A percentile compares a stretch with the other conserved stretches of the same genome.
Evolutionary conservation across 2,113 vertebrate genomes (phyloP).

Genomic region (Melierax canorus): DNA sequence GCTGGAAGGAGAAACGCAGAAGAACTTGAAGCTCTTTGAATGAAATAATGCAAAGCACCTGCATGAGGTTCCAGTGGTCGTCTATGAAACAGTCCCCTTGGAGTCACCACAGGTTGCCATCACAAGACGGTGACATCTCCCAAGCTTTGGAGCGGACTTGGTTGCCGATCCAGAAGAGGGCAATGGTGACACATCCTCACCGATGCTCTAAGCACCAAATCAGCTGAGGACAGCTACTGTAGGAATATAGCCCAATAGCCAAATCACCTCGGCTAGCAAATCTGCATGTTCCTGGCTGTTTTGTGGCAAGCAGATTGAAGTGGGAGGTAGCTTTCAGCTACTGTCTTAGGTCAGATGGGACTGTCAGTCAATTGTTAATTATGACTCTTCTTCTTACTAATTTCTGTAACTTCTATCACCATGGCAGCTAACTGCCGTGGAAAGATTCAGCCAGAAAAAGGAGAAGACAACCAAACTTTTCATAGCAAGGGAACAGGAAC

Average conservation of each 20-base stretch:
- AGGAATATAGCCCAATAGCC: conserved; percentile 7
- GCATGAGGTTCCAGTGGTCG: background rate
- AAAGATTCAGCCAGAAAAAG: conserved; percentile 53
- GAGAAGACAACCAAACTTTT: conserved; percentile 63
- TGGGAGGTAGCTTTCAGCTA: conserved; percentile 62
- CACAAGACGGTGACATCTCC: background rate
- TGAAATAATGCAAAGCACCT: background rate
- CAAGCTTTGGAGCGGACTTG: conserved; percentile 27
- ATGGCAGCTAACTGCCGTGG: conserved; percentile 59
- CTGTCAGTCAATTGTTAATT: conserved; percentile 67
- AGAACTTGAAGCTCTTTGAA: background rate
- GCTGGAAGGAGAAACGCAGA: background rate
- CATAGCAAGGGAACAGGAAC: conserved; percentile 1
- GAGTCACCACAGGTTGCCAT: background rate
- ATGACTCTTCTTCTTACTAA: conserved; percentile 65
- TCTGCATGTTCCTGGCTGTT: conserved; percentile 38
- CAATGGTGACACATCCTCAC: conserved; percentile 55
- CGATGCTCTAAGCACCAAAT: background rate
- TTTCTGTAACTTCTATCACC: conserved; percentile 66
- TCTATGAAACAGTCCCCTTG: background rate
- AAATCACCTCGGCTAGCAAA: conserved; percentile 33
- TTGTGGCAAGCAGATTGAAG: conserved; percentile 62
- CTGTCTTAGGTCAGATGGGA: conserved; percentile 65
- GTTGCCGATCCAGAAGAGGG: conserved; percentile 56
- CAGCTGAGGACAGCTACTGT: background rate